Evolutionary conservation across 2,113 vertebrate species (phyloP).

Genomic region (Rallus limicola): DNA sequence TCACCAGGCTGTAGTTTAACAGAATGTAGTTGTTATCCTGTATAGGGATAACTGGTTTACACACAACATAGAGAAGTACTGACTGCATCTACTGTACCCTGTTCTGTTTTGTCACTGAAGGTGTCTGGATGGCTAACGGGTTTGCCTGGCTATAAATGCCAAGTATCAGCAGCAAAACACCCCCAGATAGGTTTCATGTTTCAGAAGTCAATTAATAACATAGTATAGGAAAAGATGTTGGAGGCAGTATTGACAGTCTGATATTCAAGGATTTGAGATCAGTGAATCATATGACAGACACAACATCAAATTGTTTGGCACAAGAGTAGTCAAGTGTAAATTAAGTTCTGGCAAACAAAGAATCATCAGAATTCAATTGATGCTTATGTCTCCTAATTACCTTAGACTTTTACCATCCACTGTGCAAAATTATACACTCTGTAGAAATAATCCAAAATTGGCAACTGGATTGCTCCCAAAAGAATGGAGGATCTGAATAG

Average conservation of each 20-base stretch:
- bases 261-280: not conserved
- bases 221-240: not conserved
- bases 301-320: not conserved
- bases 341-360: not conserved
- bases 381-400: not conserved
- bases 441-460: not conserved
- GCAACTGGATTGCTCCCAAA: not conserved
- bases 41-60: not conserved
- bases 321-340: not conserved
- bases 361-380: not conserved
- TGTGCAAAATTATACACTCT: not conserved
- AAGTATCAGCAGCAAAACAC: not conserved
- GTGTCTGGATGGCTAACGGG: not conserved
- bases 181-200: not conserved
- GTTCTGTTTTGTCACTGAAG: not conserved
- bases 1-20: not conserved
- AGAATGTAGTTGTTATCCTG: not conserved
- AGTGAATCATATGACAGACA: fast-evolving
- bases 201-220: not conserved
- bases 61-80: not conserved
- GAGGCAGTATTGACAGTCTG: not conserved
- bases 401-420: not conserved
- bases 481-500: not conserved
- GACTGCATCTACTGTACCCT: not conserved
- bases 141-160: not conserved